Percentiles rank a stretch among this genome's conserved stretches.
phyloP scores from a whole-genome alignment of 2,113 vertebrate species.

The Chlamydotis undulata region DNA sequence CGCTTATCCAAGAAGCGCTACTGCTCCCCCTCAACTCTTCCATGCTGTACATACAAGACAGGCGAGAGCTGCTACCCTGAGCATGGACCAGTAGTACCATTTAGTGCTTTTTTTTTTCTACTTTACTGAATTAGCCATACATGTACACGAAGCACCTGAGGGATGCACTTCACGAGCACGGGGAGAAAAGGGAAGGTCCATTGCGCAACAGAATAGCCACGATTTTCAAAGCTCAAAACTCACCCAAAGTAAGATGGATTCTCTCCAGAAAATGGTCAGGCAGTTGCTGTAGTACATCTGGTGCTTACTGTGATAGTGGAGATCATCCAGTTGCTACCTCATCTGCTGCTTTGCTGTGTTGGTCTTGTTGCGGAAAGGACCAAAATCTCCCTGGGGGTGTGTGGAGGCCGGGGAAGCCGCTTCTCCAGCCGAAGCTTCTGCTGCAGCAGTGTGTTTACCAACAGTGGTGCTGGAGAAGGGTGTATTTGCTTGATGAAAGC shows the following conservation, averaged over 20 bases:
- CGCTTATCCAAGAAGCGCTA: neutral
- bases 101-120: neutral
- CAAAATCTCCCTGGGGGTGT: accelerated
- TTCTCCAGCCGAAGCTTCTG: neutral
- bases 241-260: accelerated
- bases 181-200: neutral
- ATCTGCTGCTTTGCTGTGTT: neutral
- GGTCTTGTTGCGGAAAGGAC: neutral
- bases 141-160: neutral
- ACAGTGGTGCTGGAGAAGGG: neutral
- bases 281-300: neutral
- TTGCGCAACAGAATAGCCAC: neutral
- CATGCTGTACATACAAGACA: neutral
- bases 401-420: accelerated
- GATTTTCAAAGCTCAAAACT: neutral
- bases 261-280: neutral
- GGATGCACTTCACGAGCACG: neutral
- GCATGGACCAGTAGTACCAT: neutral
- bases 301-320: neutral
- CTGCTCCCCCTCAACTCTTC: neutral
- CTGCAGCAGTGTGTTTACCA: neutral
- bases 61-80: neutral
- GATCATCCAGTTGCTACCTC: neutral
- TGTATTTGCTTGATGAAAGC: neutral
- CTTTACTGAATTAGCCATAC: neutral